phyloP scores from a whole-genome alignment of 2,888 invertebrate genomes.

The Tipula vernalis region DNA sequence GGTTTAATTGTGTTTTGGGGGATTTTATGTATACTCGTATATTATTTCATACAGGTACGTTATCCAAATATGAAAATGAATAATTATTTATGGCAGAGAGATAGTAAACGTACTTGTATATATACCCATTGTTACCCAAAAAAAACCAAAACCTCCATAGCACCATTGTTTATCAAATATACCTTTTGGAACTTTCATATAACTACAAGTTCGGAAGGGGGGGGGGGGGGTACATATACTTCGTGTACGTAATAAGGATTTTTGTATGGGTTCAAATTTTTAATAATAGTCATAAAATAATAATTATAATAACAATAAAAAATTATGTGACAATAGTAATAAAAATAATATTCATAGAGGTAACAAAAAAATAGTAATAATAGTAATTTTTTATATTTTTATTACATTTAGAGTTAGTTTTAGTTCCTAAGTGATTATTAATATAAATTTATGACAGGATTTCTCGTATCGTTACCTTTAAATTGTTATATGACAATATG shows the following conservation, averaged over 20 bases:
- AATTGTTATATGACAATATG: neutral
- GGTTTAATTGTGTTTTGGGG: neutral
- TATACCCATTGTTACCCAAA: neutral
- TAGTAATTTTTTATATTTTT: neutral
- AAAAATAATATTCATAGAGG: neutral
- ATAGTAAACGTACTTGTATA: neutral
- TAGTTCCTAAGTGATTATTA: slow-evolving; percentile 4
- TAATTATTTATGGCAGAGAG: neutral
- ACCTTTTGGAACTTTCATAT: neutral
- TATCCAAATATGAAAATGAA: neutral
- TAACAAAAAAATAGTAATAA: neutral
- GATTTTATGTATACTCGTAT: neutral
- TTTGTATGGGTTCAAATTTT: neutral
- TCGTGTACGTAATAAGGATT: neutral
- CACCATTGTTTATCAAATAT: neutral
- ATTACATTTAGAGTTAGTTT: neutral
- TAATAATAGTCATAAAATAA: neutral
- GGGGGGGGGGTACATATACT: neutral
- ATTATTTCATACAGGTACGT: neutral
- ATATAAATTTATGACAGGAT: neutral
- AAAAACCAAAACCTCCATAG: neutral
- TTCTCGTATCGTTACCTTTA: neutral
- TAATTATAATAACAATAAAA: neutral
- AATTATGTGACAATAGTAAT: neutral
- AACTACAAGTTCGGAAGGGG: too few relatives aligned